These are phyloP conservation scores for Vandiemenella viatica DNA, from an alignment of 2,888 invertebrate species.

Conservation along the genomic window DNA sequence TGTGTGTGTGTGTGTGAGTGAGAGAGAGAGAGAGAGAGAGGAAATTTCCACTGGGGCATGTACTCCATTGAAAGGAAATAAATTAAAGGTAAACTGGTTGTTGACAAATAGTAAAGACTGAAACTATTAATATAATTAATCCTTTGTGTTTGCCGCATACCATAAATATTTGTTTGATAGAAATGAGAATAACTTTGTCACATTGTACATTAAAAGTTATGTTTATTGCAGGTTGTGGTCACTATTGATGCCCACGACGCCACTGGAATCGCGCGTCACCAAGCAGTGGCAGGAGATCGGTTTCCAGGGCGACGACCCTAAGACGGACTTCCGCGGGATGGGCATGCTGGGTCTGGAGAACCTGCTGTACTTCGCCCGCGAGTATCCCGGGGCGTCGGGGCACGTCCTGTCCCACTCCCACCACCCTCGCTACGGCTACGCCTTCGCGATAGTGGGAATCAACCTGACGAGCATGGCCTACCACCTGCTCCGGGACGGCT, in stretches of 20 bases:
- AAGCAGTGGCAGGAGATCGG: slow-evolving; percentile 94
- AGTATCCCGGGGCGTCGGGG: slow-evolving; percentile 62
- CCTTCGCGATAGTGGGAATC: slow-evolving; percentile 84
- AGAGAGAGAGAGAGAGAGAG: no score
- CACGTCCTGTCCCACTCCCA: slow-evolving; percentile 75
- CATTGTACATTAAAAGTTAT: no score
- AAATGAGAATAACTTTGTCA: no score
- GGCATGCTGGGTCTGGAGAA: slow-evolving; percentile 87
- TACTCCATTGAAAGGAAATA: no score
- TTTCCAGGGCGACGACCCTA: slow-evolving; percentile 95
- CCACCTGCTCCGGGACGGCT: slow-evolving; percentile 60
- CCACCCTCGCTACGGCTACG: slow-evolving; percentile 80
- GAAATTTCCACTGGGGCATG: no score
- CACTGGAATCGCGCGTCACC: slow-evolving; percentile 56
- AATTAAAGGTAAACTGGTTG: no score
- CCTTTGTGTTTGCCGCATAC: no score
- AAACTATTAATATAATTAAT: no score
- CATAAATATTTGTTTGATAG: no score
- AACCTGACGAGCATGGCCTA: slow-evolving; percentile 87
- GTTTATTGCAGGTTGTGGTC: slow-evolving; percentile 50
- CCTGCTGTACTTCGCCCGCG: slow-evolving; percentile 68
- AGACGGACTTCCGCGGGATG: slow-evolving; percentile 98
- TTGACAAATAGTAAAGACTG: no score
- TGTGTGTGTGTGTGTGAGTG: no score
- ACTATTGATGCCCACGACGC: slow-evolving; percentile 56